phyloP scores from a whole-genome alignment of 2,797 vertebrate genomes.

The Spinibarbus caldwelli region DNA sequence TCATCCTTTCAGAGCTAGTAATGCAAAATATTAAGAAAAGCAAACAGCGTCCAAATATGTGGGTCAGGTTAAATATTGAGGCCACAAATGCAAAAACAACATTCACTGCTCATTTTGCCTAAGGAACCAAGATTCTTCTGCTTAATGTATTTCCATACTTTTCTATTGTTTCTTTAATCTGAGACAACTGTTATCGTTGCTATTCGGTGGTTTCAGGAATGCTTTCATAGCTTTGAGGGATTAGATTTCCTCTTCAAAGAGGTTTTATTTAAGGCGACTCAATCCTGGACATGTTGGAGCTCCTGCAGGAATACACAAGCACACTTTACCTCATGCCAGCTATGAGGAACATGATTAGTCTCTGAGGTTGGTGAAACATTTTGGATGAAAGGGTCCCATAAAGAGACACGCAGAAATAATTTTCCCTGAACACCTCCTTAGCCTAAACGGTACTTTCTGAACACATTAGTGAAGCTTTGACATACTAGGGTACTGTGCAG shows the following conservation, averaged over 20 bases:
- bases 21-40: neutral
- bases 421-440: neutral
- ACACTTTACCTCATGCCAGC: conserved; percentile 2
- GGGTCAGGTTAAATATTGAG: conserved; percentile 25
- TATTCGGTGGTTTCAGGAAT: conserved; percentile 4
- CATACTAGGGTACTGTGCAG: neutral
- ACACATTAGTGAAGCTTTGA: neutral
- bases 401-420: neutral
- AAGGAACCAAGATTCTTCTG: neutral
- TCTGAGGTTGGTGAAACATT: neutral
- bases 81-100: neutral
- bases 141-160: neutral
- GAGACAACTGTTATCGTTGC: neutral
- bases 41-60: neutral
- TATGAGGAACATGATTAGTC: neutral
- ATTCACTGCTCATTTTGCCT: neutral
- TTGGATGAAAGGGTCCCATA: neutral
- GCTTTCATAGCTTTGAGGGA: neutral
- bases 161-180: conserved; percentile 2
- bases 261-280: neutral
- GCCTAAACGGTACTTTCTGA: neutral
- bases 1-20: neutral
- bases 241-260: conserved; percentile 31
- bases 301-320: conserved; percentile 13
- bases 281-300: conserved; percentile 22